Percentiles rank a stretch among this genome's conserved stretches.
These are phyloP conservation scores for Campoletis sonorensis DNA, from an alignment of 1,140 invertebrate species.

Conservation along the genomic window DNA sequence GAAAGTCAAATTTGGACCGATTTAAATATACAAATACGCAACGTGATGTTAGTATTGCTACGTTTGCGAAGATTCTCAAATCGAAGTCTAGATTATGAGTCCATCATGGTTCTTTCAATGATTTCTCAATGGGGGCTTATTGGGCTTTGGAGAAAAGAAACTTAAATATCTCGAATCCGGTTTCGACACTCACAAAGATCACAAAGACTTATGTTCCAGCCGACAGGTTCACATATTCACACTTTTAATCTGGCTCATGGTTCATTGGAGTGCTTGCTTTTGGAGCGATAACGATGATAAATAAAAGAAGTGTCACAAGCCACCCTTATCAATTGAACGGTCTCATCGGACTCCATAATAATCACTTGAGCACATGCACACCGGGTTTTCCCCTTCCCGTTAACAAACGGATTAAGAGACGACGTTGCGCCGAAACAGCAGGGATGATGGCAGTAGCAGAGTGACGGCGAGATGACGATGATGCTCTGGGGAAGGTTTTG, in stretches of 20 bases:
- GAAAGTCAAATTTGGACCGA: not conserved
- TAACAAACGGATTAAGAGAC: not conserved
- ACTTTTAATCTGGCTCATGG: not conserved
- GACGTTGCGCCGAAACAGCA: not conserved
- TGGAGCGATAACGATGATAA: not conserved
- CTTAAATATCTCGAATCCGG: not conserved
- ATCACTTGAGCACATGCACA: slow-evolving; percentile 23
- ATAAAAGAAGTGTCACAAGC: not conserved
- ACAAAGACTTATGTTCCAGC: not conserved
- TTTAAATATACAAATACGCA: not conserved
- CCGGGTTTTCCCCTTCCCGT: not conserved
- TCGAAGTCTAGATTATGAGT: not conserved
- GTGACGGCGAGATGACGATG: slow-evolving; percentile 42
- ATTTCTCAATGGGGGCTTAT: not conserved
- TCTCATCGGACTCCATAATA: not conserved
- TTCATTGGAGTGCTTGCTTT: not conserved
- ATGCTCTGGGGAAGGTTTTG: slow-evolving; percentile 22
- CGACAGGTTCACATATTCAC: not conserved
- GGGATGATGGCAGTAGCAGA: not conserved
- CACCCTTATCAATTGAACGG: not conserved
- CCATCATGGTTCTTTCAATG: not conserved
- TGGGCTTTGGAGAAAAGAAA: not conserved
- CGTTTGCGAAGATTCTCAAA: not conserved
- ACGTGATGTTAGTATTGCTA: slow-evolving; percentile 20
- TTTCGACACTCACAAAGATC: not conserved